These are phyloP conservation scores for Rotaria magnacalcarata DNA, from an alignment of 2,888 invertebrate genomes.

Conservation along the genomic window DNA sequence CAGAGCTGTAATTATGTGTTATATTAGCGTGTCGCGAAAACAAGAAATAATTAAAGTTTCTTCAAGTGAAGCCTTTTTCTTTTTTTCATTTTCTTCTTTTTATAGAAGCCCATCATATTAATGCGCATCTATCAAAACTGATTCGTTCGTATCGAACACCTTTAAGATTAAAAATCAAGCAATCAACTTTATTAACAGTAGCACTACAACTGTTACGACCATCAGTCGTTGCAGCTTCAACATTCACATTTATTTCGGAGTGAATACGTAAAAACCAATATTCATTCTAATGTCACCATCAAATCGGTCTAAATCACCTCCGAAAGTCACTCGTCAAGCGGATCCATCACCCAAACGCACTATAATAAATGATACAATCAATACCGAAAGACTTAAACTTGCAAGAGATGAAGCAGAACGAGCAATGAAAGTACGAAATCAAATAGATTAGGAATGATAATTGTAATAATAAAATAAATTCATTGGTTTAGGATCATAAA, in stretches of 20 bases:
- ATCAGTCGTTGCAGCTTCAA: too few species aligned
- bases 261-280: background rate
- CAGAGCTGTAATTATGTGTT: background rate
- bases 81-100: background rate
- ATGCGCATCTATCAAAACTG: background rate
- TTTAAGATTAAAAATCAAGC: background rate
- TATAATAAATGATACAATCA: background rate
- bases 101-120: background rate
- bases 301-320: conserved; percentile 3
- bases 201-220: background rate
- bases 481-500: conserved; percentile 51
- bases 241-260: background rate
- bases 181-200: background rate
- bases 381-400: conserved; percentile 43
- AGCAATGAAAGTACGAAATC: conserved; percentile 40
- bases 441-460: background rate
- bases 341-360: conserved; percentile 3
- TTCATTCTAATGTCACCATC: background rate
- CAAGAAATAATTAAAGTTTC: background rate
- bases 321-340: background rate
- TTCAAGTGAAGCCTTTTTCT: background rate
- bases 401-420: conserved; percentile 46
- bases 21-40: background rate
- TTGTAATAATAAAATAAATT: too few species aligned
- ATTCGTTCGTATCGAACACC: background rate